phyloP scores from a whole-genome alignment of 2,113 vertebrate genomes.

The Urocitellus parryii region DNA sequence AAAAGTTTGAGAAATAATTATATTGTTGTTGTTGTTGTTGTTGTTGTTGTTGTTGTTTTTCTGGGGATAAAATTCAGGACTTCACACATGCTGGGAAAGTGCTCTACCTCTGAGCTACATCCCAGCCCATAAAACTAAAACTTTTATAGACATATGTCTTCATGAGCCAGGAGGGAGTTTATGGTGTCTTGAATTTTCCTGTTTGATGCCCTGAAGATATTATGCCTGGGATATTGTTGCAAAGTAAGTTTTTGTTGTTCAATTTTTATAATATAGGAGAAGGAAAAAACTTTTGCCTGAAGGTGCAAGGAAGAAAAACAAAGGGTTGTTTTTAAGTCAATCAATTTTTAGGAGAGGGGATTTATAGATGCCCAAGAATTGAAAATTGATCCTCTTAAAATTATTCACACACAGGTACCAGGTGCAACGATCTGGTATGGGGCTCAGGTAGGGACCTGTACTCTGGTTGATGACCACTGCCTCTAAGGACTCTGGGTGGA shows the following conservation, averaged over 20 bases:
- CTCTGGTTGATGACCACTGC: accelerated
- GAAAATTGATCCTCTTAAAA: neutral
- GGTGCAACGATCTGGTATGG: accelerated
- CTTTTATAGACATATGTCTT: neutral
- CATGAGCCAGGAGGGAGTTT: neutral
- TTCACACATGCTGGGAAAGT: neutral
- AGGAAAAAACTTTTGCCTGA: no score
- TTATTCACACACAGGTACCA: neutral
- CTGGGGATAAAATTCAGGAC: neutral
- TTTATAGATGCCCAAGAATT: neutral
- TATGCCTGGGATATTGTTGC: neutral
- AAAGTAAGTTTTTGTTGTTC: neutral
- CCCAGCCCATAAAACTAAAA: neutral
- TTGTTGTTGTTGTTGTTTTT: no score
- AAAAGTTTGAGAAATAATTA: neutral
- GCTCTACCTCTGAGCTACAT: neutral
- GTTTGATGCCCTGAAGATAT: neutral
- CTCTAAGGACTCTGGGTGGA: accelerated
- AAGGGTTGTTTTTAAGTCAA: neutral
- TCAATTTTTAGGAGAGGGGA: neutral
- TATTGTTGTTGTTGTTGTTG: no score
- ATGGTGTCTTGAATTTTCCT: neutral
- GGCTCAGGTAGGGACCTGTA: accelerated
- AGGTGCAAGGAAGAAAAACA: neutral
- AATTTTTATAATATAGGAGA: neutral